A percentile compares a stretch with the other conserved stretches of the same genome.
Evolutionary conservation across 2,113 vertebrate species (phyloP).

Genomic region (Daubentonia madagascariensis): DNA sequence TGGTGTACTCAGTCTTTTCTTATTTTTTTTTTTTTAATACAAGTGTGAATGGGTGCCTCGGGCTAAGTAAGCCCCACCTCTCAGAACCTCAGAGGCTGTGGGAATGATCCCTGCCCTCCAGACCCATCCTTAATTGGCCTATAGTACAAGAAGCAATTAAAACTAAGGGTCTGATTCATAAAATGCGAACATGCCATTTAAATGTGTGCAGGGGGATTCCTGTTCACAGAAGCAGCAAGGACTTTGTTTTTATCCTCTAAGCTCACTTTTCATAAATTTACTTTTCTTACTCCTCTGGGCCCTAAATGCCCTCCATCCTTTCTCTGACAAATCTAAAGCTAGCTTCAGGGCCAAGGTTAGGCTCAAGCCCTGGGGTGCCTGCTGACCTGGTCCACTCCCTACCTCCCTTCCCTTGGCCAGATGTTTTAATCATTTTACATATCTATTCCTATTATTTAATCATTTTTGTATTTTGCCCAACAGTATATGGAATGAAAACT

Average conservation of each 20-base stretch:
- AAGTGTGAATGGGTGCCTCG: conserved; percentile 74
- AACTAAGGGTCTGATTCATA: conserved; percentile 79
- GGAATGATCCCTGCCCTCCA: conserved; percentile 77
- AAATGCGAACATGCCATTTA: conserved; percentile 69
- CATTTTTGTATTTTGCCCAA: background rate
- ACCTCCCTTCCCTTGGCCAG: background rate
- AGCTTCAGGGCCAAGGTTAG: background rate
- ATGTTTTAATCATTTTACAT: background rate
- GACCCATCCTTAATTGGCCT: conserved; percentile 81
- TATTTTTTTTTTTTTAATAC: conserved; percentile 63
- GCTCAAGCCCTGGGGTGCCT: background rate
- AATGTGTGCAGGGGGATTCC: conserved; percentile 34
- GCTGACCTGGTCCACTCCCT: background rate
- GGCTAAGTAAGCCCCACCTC: conserved; percentile 75
- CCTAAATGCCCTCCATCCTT: conserved; percentile 12
- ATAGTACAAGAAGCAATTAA: conserved; percentile 81
- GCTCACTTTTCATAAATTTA: conserved; percentile 42
- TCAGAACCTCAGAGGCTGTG: conserved; percentile 72
- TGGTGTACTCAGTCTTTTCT: conserved; percentile 44
- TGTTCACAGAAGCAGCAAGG: conserved; percentile 10
- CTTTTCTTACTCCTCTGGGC: conserved; percentile 33
- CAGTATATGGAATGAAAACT: background rate
- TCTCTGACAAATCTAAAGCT: background rate
- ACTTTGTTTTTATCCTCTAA: conserved; percentile 48
- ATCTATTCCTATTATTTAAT: background rate